Percentiles rank a stretch among this genome's conserved stretches.
Conservation (phyloP, 1,140 invertebrate genomes). For the Aphelinus atriplicis region DNA sequence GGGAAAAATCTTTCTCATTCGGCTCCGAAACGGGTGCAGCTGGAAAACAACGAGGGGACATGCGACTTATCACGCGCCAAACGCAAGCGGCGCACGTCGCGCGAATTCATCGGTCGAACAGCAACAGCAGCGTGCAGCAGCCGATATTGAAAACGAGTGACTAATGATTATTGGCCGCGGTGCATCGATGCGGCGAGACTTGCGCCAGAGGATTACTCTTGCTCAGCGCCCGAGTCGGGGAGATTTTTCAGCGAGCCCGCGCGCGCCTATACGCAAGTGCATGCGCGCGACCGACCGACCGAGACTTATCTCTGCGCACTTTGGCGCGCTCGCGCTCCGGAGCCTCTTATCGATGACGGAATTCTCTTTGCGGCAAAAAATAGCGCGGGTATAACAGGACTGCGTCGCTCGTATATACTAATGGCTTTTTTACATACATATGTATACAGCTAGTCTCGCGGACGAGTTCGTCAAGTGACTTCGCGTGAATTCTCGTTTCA, state of each 20-base stretch:
- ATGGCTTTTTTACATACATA: too few species aligned
- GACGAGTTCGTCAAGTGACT: too few species aligned
- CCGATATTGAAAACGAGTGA: slow-evolving; percentile 58
- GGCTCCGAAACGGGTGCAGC: too few species aligned
- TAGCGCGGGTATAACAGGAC: not conserved
- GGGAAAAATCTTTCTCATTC: too few species aligned
- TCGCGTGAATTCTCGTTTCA: too few species aligned
- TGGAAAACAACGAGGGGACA: too few species aligned
- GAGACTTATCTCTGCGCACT: slow-evolving; percentile 22
- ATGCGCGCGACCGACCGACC: slow-evolving; percentile 31
- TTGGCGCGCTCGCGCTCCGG: not conserved
- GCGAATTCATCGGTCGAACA: not conserved
- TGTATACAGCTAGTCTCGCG: too few species aligned
- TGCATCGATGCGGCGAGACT: slow-evolving; percentile 17
- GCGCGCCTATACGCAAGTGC: slow-evolving; percentile 29
- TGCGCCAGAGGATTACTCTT: too few species aligned
- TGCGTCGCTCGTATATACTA: too few species aligned
- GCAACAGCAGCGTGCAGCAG: slow-evolving; percentile 35
- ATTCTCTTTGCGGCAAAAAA: not conserved
- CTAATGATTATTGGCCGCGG: slow-evolving; percentile 54
- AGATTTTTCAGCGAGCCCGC: slow-evolving; percentile 18
- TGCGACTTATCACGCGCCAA: too few species aligned
- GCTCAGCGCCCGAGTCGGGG: too few species aligned
- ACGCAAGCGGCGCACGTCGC: too few species aligned
- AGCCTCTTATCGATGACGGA: slow-evolving; percentile 7